Evolutionary conservation across 2,113 vertebrate species (phyloP), one percentile per base, ranked within the genome.

Genomic region (Forbesichthys agassizii): DNA sequence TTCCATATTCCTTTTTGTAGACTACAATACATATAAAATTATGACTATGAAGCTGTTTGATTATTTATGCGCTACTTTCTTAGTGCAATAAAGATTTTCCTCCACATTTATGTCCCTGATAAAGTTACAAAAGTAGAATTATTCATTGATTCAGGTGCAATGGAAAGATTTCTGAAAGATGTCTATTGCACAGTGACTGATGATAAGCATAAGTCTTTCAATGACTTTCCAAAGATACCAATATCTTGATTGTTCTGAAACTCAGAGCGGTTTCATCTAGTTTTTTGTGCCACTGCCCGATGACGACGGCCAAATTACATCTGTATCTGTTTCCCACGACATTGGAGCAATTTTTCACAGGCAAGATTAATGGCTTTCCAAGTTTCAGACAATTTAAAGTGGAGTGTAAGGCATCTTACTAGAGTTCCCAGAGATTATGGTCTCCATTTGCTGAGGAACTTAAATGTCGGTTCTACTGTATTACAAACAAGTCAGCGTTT

Each of bases 181-280:
- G 33, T 61, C 55, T 33, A 13, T 14, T n/a, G n/a, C 46, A 48
- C 51, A 64, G 73, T 51, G 80, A 85, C 81, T 68, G 49, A 56
- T 80, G 86, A 89, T 88, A 89, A 89, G 77, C 54, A 3, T 74
- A 18, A 7, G 0, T 66, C 64, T 62, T 77, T 87, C 74, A 74
- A 66, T 69, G 80, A 69, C 61, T 78, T 83, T 84, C 70, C 59
- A 75, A 61, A 85, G 85, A 80, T 74, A 76, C 68, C 53, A 69
- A 76, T 65, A 73, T 64, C 68, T 68, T 66, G 65, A 86, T 89
- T 89, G 80, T 88, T 89, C 74, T 64, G 63, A 84, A 88, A 80
- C 77, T 83, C 65, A 75, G 74, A 88, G 27, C 16, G 76, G 74
- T 71, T 84, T 87, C 84, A 83, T 90, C 71, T 33, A 57, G 70